Percentiles rank a stretch among this genome's conserved stretches.
These are phyloP conservation scores for Stichodactyla helianthus DNA, from an alignment of 64 coral and sea anemone genomes.

Conservation along the genomic window DNA sequence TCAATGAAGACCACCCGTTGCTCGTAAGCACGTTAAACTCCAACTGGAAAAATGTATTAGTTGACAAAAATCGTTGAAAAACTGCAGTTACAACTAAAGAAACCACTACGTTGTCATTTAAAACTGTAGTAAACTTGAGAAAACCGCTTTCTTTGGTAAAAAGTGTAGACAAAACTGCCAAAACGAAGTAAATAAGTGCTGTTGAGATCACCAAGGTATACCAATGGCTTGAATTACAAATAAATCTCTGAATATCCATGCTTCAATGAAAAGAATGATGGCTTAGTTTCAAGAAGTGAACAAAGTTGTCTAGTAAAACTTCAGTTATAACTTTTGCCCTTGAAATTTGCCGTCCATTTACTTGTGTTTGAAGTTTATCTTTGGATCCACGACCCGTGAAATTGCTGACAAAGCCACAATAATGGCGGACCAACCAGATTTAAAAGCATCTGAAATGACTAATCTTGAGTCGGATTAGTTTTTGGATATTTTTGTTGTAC, in stretches of 20 bases:
- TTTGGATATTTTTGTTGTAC: too few relatives aligned
- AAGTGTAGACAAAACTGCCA: background rate
- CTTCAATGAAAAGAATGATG: background rate
- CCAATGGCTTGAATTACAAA: conserved; percentile 3
- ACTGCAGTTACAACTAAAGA: background rate
- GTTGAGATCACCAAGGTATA: background rate
- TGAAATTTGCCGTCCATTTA: background rate
- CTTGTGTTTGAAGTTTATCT: background rate
- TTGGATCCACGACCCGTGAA: background rate
- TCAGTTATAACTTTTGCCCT: background rate
- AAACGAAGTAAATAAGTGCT: background rate
- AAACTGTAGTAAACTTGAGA: conserved; percentile 2
- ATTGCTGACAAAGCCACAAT: background rate
- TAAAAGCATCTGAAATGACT: too few relatives aligned
- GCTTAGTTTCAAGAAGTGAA: background rate
- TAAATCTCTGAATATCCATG: conserved; percentile 17
- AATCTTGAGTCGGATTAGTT: too few relatives aligned
- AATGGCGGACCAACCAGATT: too few relatives aligned
- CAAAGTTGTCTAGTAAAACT: background rate
- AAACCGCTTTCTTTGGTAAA: conserved; percentile 11
- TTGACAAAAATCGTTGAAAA: conserved; percentile 15
- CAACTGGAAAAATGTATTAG: background rate
- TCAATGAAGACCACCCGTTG: background rate
- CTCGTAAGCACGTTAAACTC: background rate
- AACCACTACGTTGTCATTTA: conserved; percentile 1